Percentiles rank a stretch among this genome's conserved stretches.
Conservation (phyloP, 2,113 vertebrate species). For the Apistogramma diplotaenia region DNA sequence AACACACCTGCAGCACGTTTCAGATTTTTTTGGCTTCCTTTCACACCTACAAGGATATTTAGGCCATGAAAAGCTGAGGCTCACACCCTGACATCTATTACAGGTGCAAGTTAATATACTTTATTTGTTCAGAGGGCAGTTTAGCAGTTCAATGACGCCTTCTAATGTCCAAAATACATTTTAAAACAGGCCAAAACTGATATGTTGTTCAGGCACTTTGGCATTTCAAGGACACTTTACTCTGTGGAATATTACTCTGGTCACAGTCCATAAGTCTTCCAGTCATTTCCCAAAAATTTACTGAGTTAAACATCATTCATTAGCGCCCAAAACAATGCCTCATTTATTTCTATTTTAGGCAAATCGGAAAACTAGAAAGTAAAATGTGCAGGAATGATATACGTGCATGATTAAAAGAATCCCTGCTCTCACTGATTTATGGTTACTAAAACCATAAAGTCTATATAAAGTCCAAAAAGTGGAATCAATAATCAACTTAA, state of each 20-base stretch:
- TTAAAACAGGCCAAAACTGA: neutral
- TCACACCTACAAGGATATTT: neutral
- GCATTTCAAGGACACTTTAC: neutral
- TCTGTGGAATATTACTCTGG: neutral
- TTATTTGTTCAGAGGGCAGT: neutral
- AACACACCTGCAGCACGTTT: conserved; percentile 60
- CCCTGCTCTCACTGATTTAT: neutral
- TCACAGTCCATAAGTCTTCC: too few species aligned
- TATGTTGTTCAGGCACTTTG: too few species aligned
- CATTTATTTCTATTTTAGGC: neutral
- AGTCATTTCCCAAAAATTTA: neutral
- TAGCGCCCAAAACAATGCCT: neutral
- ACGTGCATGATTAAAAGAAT: too few species aligned
- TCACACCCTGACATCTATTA: neutral
- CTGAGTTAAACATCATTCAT: neutral
- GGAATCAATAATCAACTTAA: too few species aligned
- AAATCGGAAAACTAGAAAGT: neutral
- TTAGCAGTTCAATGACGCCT: neutral
- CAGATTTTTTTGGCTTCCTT: conserved; percentile 17
- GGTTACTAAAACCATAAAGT: neutral
- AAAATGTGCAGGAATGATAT: neutral
- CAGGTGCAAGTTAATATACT: neutral
- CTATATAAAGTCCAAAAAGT: too few species aligned
- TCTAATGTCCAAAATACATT: neutral
- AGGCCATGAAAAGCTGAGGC: neutral